Base-by-base conservation (phyloP, 2,797 vertebrate genomes). In the Pipistrellus nathusii region DNA sequence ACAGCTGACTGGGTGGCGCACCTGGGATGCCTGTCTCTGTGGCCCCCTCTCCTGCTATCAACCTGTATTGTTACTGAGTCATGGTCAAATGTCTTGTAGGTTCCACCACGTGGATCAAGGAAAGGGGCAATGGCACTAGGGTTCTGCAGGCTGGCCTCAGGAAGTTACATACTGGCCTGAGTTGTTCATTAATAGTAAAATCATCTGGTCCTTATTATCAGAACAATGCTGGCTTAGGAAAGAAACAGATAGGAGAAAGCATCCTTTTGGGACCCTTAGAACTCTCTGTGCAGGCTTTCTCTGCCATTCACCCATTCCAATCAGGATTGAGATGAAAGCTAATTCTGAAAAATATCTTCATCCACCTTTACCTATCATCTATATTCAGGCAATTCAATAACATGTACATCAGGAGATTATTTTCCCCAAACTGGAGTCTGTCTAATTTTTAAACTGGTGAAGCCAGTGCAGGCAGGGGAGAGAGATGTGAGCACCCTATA, bases 401-500 rank as follows among this genome's bases (percentile, higher is more conserved):
- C 82, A 38, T 59, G 15, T 48, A 25, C 76, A 81, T 85, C 18
- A 38, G 75, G 44, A 94, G n/a, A 51, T 72, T 38, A 20, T 88
- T 86, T 93, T 80, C 62, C 44, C 64, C 66, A 87, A 88, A 35
- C 44, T 44, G 41, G 11, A n/a, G 1, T n/a, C 8, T 6, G 77
- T 35, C 46, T 73, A 41, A 96, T 59, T 83, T 84, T 97, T 55
- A 69, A 64, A 88, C 87, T 77, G 41, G 80, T 46, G 59, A 84
- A 4, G 35, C 15, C 75, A 85, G 12, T 17, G 30, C 17, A 66
- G 73, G 38, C 62, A 86, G 32, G 25, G 21, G 13, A 71, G 12
- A 46, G 41, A 85, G 55, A 30, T 7, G 8, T 9, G 21, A 81
- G 9, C 1, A 3, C 25, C 17, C 41, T 23, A 3, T 11, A 13